Evolutionary conservation across 1,140 invertebrate genomes (phyloP).

Genomic region (Cataglyphis hispanica): DNA sequence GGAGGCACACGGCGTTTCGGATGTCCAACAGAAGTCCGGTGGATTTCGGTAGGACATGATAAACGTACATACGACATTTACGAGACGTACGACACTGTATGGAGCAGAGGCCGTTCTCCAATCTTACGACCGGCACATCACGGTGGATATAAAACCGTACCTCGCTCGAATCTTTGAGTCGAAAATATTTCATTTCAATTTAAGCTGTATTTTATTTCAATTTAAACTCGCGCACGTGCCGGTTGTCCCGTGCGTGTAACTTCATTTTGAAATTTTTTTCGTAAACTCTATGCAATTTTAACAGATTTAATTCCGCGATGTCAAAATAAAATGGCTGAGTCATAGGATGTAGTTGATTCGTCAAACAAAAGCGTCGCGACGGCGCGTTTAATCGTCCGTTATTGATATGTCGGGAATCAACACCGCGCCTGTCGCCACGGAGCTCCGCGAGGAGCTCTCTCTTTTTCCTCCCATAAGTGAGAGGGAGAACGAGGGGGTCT

Average conservation of each 20-base stretch:
- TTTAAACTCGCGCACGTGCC: not conserved
- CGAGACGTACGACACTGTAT: conserved; percentile 42
- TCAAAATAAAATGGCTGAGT: not conserved
- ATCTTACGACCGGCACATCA: conserved; percentile 57
- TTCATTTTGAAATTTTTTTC: not conserved
- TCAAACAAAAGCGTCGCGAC: conserved; percentile 25
- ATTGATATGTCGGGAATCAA: conserved; percentile 15
- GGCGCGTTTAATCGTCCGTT: not conserved
- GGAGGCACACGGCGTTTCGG: conserved; percentile 25
- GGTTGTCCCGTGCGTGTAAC: not conserved
- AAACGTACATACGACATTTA: conserved; percentile 51
- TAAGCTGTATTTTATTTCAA: conserved; percentile 19
- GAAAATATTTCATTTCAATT: not conserved
- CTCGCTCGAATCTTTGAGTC: conserved; percentile 14
- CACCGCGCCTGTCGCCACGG: not conserved
- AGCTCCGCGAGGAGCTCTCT: conserved; percentile 25
- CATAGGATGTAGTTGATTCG: not conserved
- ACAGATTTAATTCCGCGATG: conserved; percentile 4
- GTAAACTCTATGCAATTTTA: not conserved
- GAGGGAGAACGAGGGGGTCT: conserved; percentile 32
- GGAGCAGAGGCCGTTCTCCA: conserved; percentile 10
- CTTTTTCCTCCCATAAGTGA: conserved; percentile 25
- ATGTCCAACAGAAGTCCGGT: conserved; percentile 39
- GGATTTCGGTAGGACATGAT: conserved; percentile 59
- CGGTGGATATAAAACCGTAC: conserved; percentile 27